Evolutionary conservation across 1,140 invertebrate genomes (phyloP).

Genomic region (Cheumatopsyche charites): DNA sequence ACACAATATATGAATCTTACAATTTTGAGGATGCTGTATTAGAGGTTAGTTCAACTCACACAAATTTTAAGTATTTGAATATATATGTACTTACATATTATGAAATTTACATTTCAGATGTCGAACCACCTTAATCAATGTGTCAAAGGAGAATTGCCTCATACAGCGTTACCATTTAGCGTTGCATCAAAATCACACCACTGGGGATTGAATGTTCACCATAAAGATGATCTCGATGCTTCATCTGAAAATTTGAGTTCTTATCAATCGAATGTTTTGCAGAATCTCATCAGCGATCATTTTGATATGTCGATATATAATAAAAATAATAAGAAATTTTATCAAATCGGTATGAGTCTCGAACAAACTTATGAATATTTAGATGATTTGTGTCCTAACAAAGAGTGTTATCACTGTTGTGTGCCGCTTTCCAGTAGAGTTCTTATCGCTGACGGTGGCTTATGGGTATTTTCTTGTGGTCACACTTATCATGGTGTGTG

Average conservation of each 20-base stretch:
- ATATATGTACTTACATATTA: background rate
- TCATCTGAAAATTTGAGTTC: constrained; percentile 20
- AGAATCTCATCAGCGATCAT: constrained; percentile 23
- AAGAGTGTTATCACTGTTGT: constrained; percentile 57
- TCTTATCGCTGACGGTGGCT: constrained; percentile 58
- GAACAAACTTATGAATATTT: constrained; percentile 41
- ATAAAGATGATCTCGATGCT: constrained; percentile 47
- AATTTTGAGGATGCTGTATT: constrained; percentile 53
- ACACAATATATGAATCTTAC: constrained; percentile 57
- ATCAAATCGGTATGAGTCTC: constrained; percentile 45
- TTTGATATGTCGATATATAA: background rate
- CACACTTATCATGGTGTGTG: constrained; percentile 59
- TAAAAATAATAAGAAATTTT: constrained; percentile 25
- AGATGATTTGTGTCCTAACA: constrained; percentile 44
- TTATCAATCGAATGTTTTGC: constrained; percentile 39
- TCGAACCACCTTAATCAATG: constrained; percentile 38
- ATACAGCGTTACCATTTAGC: constrained; percentile 56
- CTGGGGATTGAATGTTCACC: constrained; percentile 54
- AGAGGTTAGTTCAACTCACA: constrained; percentile 54
- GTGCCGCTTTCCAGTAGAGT: constrained; percentile 57
- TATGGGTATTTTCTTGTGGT: constrained; percentile 61
- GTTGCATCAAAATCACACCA: constrained; percentile 55
- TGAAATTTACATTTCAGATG: constrained; percentile 40
- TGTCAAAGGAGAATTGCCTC: constrained; percentile 42
- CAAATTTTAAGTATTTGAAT: background rate